Percentiles rank a stretch among this genome's conserved stretches.
These are phyloP conservation scores for Bucco capensis DNA, from an alignment of 2,113 vertebrate species.

Conservation along the genomic window DNA sequence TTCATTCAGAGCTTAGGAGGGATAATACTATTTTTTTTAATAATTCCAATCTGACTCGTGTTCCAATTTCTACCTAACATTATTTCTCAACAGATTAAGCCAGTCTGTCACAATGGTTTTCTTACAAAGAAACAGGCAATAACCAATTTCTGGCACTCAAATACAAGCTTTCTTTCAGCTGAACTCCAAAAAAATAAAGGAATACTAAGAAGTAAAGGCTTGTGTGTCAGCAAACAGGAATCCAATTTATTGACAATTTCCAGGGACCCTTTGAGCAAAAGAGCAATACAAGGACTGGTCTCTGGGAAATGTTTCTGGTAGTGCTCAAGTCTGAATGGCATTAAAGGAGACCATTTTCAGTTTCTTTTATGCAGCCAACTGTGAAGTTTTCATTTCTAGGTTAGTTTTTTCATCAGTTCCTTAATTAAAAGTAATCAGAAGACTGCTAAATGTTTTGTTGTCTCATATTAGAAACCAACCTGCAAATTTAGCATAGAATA, in stretches of 20 bases:
- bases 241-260: not conserved
- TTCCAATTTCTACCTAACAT: not conserved
- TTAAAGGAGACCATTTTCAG: not conserved
- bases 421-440: slow-evolving; percentile 34
- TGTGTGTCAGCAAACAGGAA: not conserved
- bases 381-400: slow-evolving; percentile 3
- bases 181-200: not conserved
- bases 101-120: not conserved
- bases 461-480: not conserved
- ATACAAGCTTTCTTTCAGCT: not conserved
- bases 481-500: not conserved
- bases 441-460: not conserved
- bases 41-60: not conserved
- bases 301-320: not conserved
- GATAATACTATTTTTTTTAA: not conserved
- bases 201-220: not conserved
- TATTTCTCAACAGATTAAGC: not conserved
- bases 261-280: not conserved
- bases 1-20: not conserved
- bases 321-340: not conserved
- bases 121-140: not conserved
- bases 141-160: not conserved
- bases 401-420: not conserved
- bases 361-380: not conserved
- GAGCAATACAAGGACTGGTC: not conserved